Percentiles rank a stretch among this genome's conserved stretches.
These are phyloP conservation scores for Andrena flavipes DNA, from an alignment of 2,888 invertebrate species.

Conservation along the genomic window DNA sequence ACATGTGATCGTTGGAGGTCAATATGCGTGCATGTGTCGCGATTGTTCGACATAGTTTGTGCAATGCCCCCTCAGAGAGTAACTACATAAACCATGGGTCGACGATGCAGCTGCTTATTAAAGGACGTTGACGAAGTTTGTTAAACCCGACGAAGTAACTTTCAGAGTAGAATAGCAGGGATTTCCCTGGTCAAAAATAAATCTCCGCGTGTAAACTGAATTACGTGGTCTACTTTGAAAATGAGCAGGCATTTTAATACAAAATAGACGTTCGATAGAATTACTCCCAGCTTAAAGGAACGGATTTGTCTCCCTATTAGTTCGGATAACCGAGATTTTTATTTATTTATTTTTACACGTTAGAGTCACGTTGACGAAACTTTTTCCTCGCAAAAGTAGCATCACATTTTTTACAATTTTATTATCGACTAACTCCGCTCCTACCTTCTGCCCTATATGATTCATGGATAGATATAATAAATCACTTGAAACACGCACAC, in stretches of 20 bases:
- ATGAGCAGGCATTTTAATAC: not conserved
- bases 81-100: slow-evolving; percentile 13
- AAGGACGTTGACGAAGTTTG: not conserved
- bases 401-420: not conserved
- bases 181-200: not conserved
- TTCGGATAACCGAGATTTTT: too few relatives aligned
- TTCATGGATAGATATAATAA: slow-evolving; percentile 11
- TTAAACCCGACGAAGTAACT: not conserved
- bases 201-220: not conserved
- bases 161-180: not conserved
- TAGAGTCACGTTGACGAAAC: not conserved
- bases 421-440: not conserved
- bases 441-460: not conserved
- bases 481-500: slow-evolving; percentile 7
- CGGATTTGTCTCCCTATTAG: too few relatives aligned
- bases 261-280: not conserved
- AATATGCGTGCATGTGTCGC: slow-evolving; percentile 4
- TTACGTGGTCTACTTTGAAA: not conserved
- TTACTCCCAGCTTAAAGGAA: not conserved
- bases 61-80: slow-evolving; percentile 17
- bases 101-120: slow-evolving; percentile 22
- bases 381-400: not conserved
- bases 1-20: slow-evolving; percentile 22
- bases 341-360: too few relatives aligned
- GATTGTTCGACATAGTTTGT: slow-evolving; percentile 7